Percentiles rank a stretch among this genome's conserved stretches.
These are phyloP conservation scores for Rhingia campestris DNA, from an alignment of 2,888 invertebrate genomes.

Conservation along the genomic window DNA sequence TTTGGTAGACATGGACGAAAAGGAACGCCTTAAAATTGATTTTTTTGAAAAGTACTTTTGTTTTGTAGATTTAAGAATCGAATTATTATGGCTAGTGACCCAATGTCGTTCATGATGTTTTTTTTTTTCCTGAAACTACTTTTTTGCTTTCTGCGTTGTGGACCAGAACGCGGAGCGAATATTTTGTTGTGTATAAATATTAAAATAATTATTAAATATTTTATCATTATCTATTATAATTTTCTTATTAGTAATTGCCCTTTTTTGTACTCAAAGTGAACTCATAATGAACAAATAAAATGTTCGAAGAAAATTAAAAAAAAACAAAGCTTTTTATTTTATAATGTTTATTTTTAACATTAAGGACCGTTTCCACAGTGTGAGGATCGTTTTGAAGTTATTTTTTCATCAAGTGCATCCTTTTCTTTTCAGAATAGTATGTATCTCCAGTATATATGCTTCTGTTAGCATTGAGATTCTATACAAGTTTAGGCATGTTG, in stretches of 20 bases:
- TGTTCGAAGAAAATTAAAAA: constrained; percentile 56
- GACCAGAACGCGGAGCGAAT: constrained; percentile 16
- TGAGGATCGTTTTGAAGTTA: too few species aligned
- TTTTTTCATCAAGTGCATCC: not conserved
- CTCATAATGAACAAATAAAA: constrained; percentile 68
- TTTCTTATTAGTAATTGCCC: constrained; percentile 52
- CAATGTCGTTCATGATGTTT: constrained; percentile 65
- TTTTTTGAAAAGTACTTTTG: constrained; percentile 10
- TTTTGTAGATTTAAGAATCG: constrained; percentile 61
- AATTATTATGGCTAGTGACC: constrained; percentile 72
- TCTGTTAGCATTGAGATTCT: too few species aligned
- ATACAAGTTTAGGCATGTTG: too few species aligned
- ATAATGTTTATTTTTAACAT: too few species aligned
- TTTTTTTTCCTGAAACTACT: constrained; percentile 12
- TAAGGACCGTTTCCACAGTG: too few species aligned
- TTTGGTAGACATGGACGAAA: constrained; percentile 29
- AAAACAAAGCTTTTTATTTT: not conserved
- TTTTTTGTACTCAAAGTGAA: constrained; percentile 65
- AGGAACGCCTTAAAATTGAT: constrained; percentile 28
- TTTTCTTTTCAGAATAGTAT: too few species aligned
- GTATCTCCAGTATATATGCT: too few species aligned
- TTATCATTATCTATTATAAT: constrained; percentile 40
- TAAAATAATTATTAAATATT: constrained; percentile 18
- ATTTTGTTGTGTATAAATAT: constrained; percentile 53
- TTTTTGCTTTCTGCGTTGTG: constrained; percentile 27